A percentile compares a stretch with the other conserved stretches of the same genome.
Evolutionary conservation across 2,888 invertebrate genomes (phyloP).

Genomic region (Bugula neritina): DNA sequence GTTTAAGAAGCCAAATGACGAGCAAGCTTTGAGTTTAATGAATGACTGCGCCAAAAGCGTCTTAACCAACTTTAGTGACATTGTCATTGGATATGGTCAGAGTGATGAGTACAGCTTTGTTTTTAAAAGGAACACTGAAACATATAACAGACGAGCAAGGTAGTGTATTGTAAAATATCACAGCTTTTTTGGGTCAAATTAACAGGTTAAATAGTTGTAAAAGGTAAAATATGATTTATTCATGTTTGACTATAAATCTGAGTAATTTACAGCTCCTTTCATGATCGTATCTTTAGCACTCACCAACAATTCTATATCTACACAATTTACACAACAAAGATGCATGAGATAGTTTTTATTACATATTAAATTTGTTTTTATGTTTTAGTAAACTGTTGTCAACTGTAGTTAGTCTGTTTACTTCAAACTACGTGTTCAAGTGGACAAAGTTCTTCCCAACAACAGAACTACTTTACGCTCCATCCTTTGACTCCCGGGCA

Average conservation of each 20-base stretch:
- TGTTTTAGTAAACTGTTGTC: constrained; percentile 77
- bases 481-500: constrained; percentile 84
- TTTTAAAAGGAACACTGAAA: constrained; percentile 56
- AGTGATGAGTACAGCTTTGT: constrained; percentile 96
- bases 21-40: constrained; percentile 68
- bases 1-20: constrained; percentile 54
- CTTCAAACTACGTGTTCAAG: constrained; percentile 76
- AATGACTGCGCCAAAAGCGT: constrained; percentile 75
- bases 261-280: too few species aligned
- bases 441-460: constrained; percentile 77
- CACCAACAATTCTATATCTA: too few species aligned
- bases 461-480: constrained; percentile 70
- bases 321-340: too few species aligned
- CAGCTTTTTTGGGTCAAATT: too few species aligned
- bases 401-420: constrained; percentile 79
- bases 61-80: constrained; percentile 71
- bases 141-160: constrained; percentile 71
- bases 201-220: too few species aligned
- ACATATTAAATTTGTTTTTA: too few species aligned
- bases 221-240: too few species aligned
- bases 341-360: neutral
- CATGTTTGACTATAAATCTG: too few species aligned
- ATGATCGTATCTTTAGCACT: too few species aligned
- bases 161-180: constrained; percentile 33
- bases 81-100: constrained; percentile 81